Percentiles rank a stretch among this genome's conserved stretches.
Evolutionary conservation across 1,140 invertebrate species (phyloP).

Genomic region (Drosophila guanche): DNA sequence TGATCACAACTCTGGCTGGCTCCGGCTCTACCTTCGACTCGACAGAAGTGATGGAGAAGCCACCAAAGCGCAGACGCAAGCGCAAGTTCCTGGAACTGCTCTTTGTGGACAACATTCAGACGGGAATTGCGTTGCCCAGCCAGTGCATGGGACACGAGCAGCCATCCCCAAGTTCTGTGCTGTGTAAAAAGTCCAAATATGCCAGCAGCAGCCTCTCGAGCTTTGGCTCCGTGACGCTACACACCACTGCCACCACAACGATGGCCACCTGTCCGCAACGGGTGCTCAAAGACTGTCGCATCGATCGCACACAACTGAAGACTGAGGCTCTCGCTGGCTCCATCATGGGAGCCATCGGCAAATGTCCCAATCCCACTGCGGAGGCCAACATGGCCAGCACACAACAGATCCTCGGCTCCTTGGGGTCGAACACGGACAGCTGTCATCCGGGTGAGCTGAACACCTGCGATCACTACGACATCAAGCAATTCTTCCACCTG

Average conservation of each 20-base stretch:
- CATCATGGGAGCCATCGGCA: constrained; percentile 80
- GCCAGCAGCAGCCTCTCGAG: constrained; percentile 45
- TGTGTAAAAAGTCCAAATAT: constrained; percentile 55
- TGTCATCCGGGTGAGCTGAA: constrained; percentile 72
- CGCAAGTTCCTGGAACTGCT: constrained; percentile 65
- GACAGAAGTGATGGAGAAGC: neutral
- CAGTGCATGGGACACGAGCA: neutral
- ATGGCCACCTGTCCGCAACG: constrained; percentile 59
- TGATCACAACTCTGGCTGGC: neutral
- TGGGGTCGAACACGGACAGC: constrained; percentile 21
- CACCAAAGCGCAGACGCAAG: constrained; percentile 19
- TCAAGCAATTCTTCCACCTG: constrained; percentile 81
- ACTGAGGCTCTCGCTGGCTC: constrained; percentile 78
- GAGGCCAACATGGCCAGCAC: constrained; percentile 11
- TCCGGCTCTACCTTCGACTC: neutral
- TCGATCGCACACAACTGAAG: constrained; percentile 78
- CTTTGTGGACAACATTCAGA: constrained; percentile 68
- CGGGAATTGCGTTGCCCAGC: constrained; percentile 53
- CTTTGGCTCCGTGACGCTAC: constrained; percentile 6
- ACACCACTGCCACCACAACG: neutral
- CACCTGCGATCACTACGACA: constrained; percentile 80
- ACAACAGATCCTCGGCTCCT: neutral
- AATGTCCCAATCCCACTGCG: constrained; percentile 60
- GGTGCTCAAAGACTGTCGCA: constrained; percentile 78
- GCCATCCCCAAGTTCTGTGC: constrained; percentile 10